These are phyloP conservation scores for Reticulitermes speratus DNA, from an alignment of 1,140 invertebrate species.

Conservation along the genomic window DNA sequence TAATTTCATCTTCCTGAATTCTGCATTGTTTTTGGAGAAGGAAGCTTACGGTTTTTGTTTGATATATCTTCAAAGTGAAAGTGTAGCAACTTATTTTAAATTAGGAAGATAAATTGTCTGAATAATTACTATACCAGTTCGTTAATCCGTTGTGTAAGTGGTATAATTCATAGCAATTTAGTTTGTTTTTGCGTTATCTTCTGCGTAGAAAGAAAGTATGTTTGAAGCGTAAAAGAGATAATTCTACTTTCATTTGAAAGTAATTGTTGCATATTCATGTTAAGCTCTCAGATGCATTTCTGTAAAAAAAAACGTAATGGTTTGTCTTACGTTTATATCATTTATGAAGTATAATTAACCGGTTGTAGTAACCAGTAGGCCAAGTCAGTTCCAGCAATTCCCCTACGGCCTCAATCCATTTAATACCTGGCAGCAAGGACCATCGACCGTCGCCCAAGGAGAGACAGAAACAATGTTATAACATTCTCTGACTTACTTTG, in stretches of 20 bases:
- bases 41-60: too few species aligned
- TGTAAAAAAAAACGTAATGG: background rate
- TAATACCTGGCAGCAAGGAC: too few species aligned
- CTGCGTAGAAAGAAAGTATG: background rate
- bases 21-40: too few species aligned
- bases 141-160: background rate
- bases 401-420: background rate
- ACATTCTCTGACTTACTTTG: too few species aligned
- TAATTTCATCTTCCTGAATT: too few species aligned
- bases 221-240: background rate
- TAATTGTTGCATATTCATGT: background rate
- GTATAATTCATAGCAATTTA: background rate
- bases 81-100: too few species aligned
- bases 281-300: background rate
- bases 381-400: background rate
- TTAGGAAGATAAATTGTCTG: too few species aligned
- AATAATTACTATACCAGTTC: too few species aligned
- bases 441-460: too few species aligned
- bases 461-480: too few species aligned
- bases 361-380: background rate
- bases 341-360: background rate
- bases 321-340: too few species aligned
- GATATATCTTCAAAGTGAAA: too few species aligned
- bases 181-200: background rate
- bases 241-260: background rate